Base-by-base conservation (phyloP, 1,140 invertebrate genomes). In the Rhizoglyphus robini region DNA sequence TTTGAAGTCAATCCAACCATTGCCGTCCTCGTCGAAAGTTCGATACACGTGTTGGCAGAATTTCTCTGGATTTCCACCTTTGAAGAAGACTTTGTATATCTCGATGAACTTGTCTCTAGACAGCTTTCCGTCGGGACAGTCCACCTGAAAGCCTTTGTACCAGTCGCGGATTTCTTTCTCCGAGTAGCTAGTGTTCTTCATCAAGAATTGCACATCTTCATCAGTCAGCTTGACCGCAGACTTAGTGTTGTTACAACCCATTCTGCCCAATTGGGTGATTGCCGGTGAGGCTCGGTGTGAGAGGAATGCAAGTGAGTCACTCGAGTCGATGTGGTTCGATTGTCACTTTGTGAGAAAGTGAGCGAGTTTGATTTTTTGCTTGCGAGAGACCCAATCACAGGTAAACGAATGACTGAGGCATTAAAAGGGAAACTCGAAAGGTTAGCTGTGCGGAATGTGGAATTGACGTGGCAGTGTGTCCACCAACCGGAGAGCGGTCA, bases 41-140 rank as follows among this genome's bases (percentile, higher is more conserved):
- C 95, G 84, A 78, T 98, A 99, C 18, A 99, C 94, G 76, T 99
- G 95, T 74, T 97, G 91, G 76, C 95, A 98, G 79, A 99, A 99
- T 78, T 96, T 91, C 76, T 97, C 91, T 25, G 95, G 95, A 74
- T 96, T 94, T 62, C 96, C 94, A 72, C 88, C 92, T 13, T 95
- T 94, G 79, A 97, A 98, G 81, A 98, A 93, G 87, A 91, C 92
- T 83, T 93, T 96, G 81, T 99, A 99, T 86, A 97, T 96, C 80
- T 99, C 94, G 72, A 98, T 90, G 77, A 99, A 99, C 80, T 99
- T 99, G 63, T 90, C 88, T 60, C 93, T 91, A 48, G 93, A 96
- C 72, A 99, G 79, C 75, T 92, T 83, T 66, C 96, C 96, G 76
- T 96, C 95, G 18, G 96, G 96, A 81, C 95, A 99, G 79, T 99